Base-by-base conservation (phyloP, 1,140 invertebrate genomes). In the Drosophila repleta region DNA sequence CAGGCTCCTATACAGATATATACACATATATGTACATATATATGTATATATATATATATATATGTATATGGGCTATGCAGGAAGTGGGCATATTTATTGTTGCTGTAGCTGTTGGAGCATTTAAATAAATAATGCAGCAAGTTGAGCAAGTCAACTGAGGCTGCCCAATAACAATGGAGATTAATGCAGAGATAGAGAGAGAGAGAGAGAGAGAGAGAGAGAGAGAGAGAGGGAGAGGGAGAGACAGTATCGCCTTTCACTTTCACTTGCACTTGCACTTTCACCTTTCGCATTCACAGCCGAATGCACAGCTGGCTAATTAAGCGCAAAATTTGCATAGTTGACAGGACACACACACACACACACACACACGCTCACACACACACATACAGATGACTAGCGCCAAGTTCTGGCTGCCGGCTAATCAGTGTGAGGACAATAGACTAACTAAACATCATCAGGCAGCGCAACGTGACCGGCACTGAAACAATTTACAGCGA, bases 91-190 rank as follows among this genome's bases (percentile, higher is more conserved):
- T 58, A 55, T 74, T 74, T 74, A 75, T 74, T 69, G 45, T 66
- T 75, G 37, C n/a, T 48, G 43, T 46, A 62, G 53, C 63, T 73
- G 51, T 45, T 53, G 26, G 8, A 26, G 52, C 51, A 48, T 66
- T 83, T 83, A 49, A 89, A 87, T 87, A 89, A 87, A 74, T 87
- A 87, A 87, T 87, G 69, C 71, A 49, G 51, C 41, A 21, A 43
- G 49, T 62, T 56, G 65, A 35, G 51, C 52, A 64, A 69, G 62
- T 67, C 62, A 70, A 63, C 52, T 32, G 45, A 32, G 37, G 37
- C 15, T 45, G 41, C 39, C 39, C 18, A 24, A 35, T 39, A 21
- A 29, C 39, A 57, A 64, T 74, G 70, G 63, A 63, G 71, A 70
- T 74, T 71, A 74, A 74, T 74, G 61, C 37, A 24, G 26, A 52